Percentiles rank a stretch among this genome's conserved stretches.
These are phyloP conservation scores for Adrianichthys oophorus DNA, from an alignment of 2,797 vertebrate species.

Conservation along the genomic window DNA sequence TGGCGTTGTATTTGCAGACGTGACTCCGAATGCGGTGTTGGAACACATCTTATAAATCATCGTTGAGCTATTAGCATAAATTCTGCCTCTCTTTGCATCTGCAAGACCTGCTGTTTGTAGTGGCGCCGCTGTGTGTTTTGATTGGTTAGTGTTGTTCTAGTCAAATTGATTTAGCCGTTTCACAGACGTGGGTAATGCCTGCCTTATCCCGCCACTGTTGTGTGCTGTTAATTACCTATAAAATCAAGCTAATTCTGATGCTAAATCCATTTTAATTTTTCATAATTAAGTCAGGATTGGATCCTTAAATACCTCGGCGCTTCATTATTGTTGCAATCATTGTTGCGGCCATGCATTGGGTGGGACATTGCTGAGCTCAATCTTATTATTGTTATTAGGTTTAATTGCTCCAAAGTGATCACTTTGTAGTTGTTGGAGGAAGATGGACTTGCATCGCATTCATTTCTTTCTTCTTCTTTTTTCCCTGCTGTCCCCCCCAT, in stretches of 20 bases:
- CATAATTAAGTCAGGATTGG: conserved; percentile 84
- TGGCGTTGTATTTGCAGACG: conserved; percentile 65
- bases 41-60: conserved; percentile 77
- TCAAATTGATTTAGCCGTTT: conserved; percentile 82
- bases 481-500: conserved; percentile 33
- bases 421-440: conserved; percentile 70
- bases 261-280: conserved; percentile 85
- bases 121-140: conserved; percentile 40
- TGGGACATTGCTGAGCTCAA: conserved; percentile 62
- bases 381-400: conserved; percentile 77
- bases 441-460: conserved; percentile 63
- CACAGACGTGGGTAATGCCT: conserved; percentile 74
- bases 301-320: conserved; percentile 80
- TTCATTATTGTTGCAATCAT: conserved; percentile 79
- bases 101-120: conserved; percentile 71
- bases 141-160: conserved; percentile 75
- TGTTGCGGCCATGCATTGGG: conserved; percentile 76
- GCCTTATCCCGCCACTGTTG: conserved; percentile 72
- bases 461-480: conserved; percentile 5
- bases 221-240: conserved; percentile 82
- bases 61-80: conserved; percentile 74
- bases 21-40: conserved; percentile 64
- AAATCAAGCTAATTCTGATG: conserved; percentile 85
- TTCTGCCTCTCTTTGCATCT: conserved; percentile 65
- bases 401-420: conserved; percentile 79